Conservation (phyloP, 1,140 invertebrate genomes). For the Thereuonema tuberculata region DNA sequence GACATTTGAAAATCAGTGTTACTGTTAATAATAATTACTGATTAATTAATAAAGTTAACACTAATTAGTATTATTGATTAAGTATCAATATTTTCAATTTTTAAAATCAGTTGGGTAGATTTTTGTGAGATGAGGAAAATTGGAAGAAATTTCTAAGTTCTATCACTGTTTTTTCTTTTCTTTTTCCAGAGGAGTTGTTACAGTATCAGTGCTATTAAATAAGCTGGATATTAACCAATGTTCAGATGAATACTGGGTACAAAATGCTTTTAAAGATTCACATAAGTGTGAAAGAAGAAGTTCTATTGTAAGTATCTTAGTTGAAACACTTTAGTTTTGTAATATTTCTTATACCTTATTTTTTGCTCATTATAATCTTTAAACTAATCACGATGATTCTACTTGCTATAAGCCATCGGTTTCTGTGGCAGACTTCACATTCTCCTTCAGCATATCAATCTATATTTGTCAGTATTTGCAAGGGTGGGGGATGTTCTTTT, state of each 20-base stretch:
- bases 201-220: slow-evolving; percentile 78
- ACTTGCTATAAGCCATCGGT: too few relatives aligned
- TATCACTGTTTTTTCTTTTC: background rate
- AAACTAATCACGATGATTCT: too few relatives aligned
- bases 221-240: slow-evolving; percentile 93
- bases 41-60: too few relatives aligned
- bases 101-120: background rate
- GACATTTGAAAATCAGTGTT: too few relatives aligned
- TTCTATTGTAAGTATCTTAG: slow-evolving; percentile 79
- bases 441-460: too few relatives aligned
- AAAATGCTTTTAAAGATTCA: slow-evolving; percentile 90
- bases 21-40: too few relatives aligned
- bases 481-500: too few relatives aligned
- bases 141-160: background rate
- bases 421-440: too few relatives aligned
- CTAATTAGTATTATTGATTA: too few relatives aligned
- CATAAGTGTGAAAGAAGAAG: slow-evolving; percentile 84
- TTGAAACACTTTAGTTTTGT: slow-evolving; percentile 11
- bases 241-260: slow-evolving; percentile 61
- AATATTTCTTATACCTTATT: slow-evolving; percentile 12
- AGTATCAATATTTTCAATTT: too few relatives aligned
- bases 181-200: slow-evolving; percentile 67
- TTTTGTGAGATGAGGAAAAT: background rate
- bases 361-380: background rate
- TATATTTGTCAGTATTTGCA: too few relatives aligned